These are phyloP conservation scores for Xestia xanthographa DNA, from an alignment of 2,888 invertebrate genomes.

Conservation along the genomic window DNA sequence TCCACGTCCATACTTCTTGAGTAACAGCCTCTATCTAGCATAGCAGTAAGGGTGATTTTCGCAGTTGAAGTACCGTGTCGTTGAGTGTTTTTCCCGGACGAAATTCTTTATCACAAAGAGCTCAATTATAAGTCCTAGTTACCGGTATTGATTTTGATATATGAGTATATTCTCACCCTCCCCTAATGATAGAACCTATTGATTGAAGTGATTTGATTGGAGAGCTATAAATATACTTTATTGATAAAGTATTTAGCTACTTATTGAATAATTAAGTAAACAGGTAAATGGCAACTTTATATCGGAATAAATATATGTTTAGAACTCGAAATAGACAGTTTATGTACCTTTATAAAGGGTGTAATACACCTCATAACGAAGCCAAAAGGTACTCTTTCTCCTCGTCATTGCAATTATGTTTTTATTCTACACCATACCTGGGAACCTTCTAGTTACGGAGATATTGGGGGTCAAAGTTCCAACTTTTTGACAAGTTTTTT, in stretches of 20 bases:
- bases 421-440: no score
- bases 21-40: not conserved
- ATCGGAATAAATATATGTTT: not conserved
- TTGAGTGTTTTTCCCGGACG: not conserved
- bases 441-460: no score
- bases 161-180: constrained; percentile 34
- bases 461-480: no score
- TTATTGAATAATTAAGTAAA: constrained; percentile 16
- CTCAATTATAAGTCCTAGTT: not conserved
- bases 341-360: no score
- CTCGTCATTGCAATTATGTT: no score
- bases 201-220: constrained; percentile 12
- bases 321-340: not conserved
- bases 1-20: not conserved
- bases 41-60: not conserved
- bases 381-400: no score
- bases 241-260: not conserved
- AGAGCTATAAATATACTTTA: not conserved
- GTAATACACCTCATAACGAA: no score
- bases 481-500: no score
- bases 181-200: not conserved
- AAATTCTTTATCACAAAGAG: not conserved
- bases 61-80: not conserved
- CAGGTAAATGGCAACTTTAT: not conserved
- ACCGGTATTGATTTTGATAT: constrained; percentile 37